Conservation (phyloP, 2,797 vertebrate species). For the Monodelphis domestica region DNA sequence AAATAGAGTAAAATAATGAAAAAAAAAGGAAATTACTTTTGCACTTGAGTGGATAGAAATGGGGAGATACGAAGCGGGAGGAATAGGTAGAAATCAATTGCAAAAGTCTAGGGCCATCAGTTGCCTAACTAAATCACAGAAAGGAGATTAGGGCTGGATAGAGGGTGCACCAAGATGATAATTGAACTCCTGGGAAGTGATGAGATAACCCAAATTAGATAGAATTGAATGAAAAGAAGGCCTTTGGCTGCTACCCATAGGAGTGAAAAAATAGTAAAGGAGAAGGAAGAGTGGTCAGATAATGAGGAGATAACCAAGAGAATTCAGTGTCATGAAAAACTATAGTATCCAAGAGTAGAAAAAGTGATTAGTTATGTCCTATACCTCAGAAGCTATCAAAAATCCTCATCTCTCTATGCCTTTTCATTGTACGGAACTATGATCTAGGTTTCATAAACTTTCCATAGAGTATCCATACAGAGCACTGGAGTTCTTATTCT, state of each 20-base stretch:
- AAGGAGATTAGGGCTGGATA: background rate
- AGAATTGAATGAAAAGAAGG: background rate
- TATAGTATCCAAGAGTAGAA: background rate
- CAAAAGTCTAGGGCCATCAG: background rate
- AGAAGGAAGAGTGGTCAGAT: background rate
- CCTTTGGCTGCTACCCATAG: background rate
- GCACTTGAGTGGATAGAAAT: background rate
- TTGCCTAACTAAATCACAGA: background rate
- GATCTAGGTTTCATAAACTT: background rate
- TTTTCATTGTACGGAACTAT: background rate
- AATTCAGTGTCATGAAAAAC: background rate
- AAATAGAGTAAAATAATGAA: slow-evolving; percentile 77
- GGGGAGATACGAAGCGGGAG: background rate
- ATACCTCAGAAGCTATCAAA: background rate
- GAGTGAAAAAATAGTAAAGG: background rate
- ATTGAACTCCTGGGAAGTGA: background rate
- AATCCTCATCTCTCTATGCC: background rate
- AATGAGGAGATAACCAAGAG: background rate
- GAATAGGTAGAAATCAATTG: background rate
- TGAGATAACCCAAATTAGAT: background rate
- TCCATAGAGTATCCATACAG: background rate
- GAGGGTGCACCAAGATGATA: background rate
- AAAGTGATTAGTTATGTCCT: background rate
- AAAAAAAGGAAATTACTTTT: too few species aligned
- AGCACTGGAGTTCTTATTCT: background rate